phyloP scores from a whole-genome alignment of 2,113 vertebrate species.

The Triplophysa rosa region DNA sequence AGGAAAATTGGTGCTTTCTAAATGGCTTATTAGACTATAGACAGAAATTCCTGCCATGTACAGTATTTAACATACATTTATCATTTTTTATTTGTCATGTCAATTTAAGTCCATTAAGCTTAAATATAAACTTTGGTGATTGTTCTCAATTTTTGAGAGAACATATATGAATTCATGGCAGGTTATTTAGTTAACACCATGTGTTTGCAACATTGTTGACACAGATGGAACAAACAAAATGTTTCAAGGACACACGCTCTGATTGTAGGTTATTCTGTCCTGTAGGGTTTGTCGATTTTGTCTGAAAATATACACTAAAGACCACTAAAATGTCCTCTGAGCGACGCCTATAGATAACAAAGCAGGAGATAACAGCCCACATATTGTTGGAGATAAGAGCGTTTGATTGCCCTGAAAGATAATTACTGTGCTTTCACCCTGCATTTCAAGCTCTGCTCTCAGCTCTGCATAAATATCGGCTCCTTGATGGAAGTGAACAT shows the following conservation, averaged over 20 bases:
- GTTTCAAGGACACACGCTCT: conserved; percentile 22
- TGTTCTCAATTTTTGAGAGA: neutral
- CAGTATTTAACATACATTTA: no score
- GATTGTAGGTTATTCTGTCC: conserved; percentile 29
- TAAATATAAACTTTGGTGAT: neutral
- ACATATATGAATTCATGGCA: neutral
- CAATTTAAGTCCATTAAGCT: no score
- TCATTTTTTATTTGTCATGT: no score
- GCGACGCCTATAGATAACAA: conserved; percentile 56
- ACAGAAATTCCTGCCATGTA: neutral
- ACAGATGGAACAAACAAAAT: conserved; percentile 15
- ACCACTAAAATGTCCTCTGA: conserved; percentile 48
- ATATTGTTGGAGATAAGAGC: conserved; percentile 54
- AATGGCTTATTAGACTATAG: neutral
- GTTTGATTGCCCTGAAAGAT: conserved; percentile 56
- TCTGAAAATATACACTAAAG: conserved; percentile 37
- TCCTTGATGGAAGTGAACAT: conserved; percentile 27
- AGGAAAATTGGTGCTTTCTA: neutral
- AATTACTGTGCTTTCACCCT: conserved; percentile 47
- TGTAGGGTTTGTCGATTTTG: conserved; percentile 21
- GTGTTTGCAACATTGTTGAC: neutral
- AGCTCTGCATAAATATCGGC: conserved; percentile 38
- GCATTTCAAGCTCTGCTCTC: conserved; percentile 40
- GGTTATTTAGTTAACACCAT: conserved; percentile 26
- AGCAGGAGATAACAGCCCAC: conserved; percentile 52